A percentile compares a stretch with the other conserved stretches of the same genome.
Conservation (phyloP, 2,888 invertebrate species). For the Tachina grossa region DNA sequence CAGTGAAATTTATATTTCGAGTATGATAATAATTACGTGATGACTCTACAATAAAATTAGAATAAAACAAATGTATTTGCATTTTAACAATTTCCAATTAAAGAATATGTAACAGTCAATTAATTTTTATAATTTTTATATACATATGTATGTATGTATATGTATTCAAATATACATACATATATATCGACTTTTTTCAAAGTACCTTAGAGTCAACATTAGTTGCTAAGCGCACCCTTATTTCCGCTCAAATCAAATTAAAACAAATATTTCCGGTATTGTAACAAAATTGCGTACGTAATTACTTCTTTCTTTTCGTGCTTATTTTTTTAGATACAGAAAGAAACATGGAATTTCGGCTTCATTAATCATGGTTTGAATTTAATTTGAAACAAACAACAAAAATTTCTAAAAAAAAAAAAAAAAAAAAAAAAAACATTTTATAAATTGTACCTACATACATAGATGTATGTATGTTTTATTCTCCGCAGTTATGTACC, state of each 20-base stretch:
- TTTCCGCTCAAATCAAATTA: constrained; percentile 28
- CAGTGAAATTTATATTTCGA: too few relatives aligned
- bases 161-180: background rate
- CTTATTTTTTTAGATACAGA: background rate
- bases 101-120: constrained; percentile 22
- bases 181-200: background rate
- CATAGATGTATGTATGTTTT: background rate
- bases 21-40: too few relatives aligned
- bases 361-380: constrained; percentile 63
- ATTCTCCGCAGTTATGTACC: background rate
- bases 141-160: too few relatives aligned
- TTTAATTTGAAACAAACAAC: constrained; percentile 29
- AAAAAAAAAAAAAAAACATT: background rate
- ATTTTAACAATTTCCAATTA: background rate
- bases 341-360: constrained; percentile 57
- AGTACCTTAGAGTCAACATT: background rate
- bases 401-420: constrained; percentile 15
- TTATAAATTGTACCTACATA: background rate
- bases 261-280: constrained; percentile 55
- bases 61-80: background rate
- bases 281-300: constrained; percentile 27
- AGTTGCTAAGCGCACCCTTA: constrained; percentile 38
- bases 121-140: background rate
- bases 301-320: constrained; percentile 1
- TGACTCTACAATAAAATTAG: background rate